Evolutionary conservation across 2,113 vertebrate genomes (phyloP), one percentile per base, ranked within the genome.

Genomic region (Ramphastos sulfuratus): DNA sequence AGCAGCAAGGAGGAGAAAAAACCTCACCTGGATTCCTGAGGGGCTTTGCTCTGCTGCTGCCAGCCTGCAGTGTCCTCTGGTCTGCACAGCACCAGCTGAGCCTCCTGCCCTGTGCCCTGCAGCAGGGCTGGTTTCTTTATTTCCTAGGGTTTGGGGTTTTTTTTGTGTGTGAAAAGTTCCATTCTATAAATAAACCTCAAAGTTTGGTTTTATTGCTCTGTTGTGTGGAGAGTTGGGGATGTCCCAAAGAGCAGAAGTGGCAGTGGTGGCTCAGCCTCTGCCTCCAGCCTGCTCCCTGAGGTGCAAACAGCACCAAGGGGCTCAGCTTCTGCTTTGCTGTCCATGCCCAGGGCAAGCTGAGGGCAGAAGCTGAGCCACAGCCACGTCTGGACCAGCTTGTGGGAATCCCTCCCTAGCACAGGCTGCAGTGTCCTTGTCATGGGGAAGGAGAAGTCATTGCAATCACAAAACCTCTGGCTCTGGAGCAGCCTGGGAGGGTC

Each of bases 1-100:
- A 21, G 35, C 20, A 42, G 58, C 46, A 78, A 15, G 55, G 52
- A 76, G 75, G 93, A 86, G 69, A 96, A 97, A 93, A 95, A 82
- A 70, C 27, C 63, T 58, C 1, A 42, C 77, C 76, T 61, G 42
- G 85, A 73, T 31, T 42, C 82, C 27, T 96, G 28, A 94, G 87
- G 1, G 31, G 5, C 44, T n/a, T 28, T n/a, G 3, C 25, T 3
- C 24, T 46, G 54, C 25, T 28, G 27, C 44, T 46, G 44, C 44
- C 44, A 46, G 24, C 15, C 78, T 21, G 77, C 18, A 1, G 31
- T 46, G 10, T 33, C 28, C 52, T 20, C 60, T 52, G 31, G 82
- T 13, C 46, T 60, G 8, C 16, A 15, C 6, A 39, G 35, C 14
- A 31, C 18, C 10, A 48, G 23, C n/a, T 14, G 20, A 66, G 28